phyloP scores from a whole-genome alignment of 2,113 vertebrate species.

The Atherinomorus stipes region DNA sequence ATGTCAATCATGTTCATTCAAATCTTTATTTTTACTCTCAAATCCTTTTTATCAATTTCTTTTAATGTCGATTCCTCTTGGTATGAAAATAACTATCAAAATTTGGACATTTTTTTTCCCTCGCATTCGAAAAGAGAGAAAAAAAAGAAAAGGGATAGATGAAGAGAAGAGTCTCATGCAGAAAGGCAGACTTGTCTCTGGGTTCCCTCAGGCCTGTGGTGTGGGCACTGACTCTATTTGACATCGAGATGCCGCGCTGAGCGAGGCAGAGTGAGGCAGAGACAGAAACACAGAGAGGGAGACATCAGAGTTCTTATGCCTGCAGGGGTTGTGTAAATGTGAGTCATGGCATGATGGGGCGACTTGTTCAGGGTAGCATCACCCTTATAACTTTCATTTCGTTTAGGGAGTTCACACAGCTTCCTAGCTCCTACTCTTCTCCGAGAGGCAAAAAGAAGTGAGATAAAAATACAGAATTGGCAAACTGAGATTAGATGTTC shows the following conservation, averaged over 20 bases:
- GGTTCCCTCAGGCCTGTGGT: constrained; percentile 74
- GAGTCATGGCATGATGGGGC: constrained; percentile 74
- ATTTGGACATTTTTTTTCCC: constrained; percentile 21
- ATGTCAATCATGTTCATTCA: constrained; percentile 1
- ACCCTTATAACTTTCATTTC: constrained; percentile 72
- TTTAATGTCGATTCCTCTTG: constrained; percentile 10
- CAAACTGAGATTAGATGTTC: constrained; percentile 46
- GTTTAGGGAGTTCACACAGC: constrained; percentile 68
- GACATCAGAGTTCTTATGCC: constrained; percentile 73
- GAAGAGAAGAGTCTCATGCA: constrained; percentile 62
- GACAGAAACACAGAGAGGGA: constrained; percentile 69
- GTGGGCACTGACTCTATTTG: constrained; percentile 80
- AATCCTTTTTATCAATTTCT: constrained; percentile 16
- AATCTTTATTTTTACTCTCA: constrained; percentile 5
- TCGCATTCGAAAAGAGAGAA: constrained; percentile 6
- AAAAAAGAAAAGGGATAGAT: constrained; percentile 52
- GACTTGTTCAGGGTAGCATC: constrained; percentile 71
- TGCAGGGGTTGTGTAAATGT: constrained; percentile 74
- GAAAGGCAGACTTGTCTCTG: constrained; percentile 72
- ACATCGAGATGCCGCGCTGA: constrained; percentile 69
- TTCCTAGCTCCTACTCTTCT: constrained; percentile 49
- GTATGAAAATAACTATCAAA: constrained; percentile 19
- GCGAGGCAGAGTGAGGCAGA: constrained; percentile 72
- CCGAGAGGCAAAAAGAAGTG: constrained; percentile 41
- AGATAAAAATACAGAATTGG: constrained; percentile 51